Evolutionary conservation across 2,888 invertebrate species (phyloP), one percentile per base, ranked within the genome.

Genomic region (Lasius platythorax): DNA sequence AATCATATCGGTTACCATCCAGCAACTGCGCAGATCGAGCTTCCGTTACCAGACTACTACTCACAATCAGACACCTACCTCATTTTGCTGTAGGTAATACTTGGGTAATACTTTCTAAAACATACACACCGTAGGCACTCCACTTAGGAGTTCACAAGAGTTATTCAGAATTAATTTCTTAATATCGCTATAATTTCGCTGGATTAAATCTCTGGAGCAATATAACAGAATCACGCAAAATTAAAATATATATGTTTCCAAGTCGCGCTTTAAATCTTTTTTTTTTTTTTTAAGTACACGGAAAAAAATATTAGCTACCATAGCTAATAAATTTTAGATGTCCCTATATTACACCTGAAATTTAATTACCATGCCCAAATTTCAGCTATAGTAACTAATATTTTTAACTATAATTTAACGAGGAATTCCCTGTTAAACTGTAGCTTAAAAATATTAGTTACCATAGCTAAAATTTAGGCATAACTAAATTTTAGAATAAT

Each of bases 1-100:
- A 72, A 81, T 81, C 73, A 72, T 63, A 81, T 81, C 61, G 79
- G 73, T 81, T 81, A 50, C 33, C n/a, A 68, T 78, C 68, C 78
- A 30, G 11, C 61, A 81, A 72, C 72, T 61, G 79, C 73, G 72
- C 73, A 37, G 46, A 72, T 79, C 56, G 68, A 68, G 78, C 70
- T 78, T 81, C 61, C 73, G 50, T 76, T 81, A 37, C 58, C 23
- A 61, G 70, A 70, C 33, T 61, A 72, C 33, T 18, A 58, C 8
- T 61, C 46, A 23, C 23, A 23, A 23, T 23, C 23, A 18, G 40
- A 72, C 61, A 33, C 18, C 58, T 46, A 61, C 18, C 50, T 61
- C 28, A 8, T 28, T 37, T 37, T 15, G 46, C 37, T 30, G 23
- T 68, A 58, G 56, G 5, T 37, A 37, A 23, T 23, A 23, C 23